Conservation (phyloP, 2,797 vertebrate genomes). For the Hyperoplus lanceolatus region DNA sequence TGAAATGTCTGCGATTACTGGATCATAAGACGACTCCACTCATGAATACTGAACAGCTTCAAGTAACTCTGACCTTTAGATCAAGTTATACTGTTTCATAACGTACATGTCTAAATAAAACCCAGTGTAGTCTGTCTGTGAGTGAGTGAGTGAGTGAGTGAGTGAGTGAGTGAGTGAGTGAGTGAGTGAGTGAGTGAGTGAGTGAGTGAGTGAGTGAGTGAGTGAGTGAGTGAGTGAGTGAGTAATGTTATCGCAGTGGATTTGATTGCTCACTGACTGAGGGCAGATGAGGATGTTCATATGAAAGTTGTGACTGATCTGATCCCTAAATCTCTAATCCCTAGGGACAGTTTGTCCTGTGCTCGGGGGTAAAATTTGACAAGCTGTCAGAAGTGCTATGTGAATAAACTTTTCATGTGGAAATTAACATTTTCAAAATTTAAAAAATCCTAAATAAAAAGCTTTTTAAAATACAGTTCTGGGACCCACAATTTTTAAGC, state of each 20-base stretch:
- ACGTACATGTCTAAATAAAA: background rate
- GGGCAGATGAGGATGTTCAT: slow-evolving; percentile 46
- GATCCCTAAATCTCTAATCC: slow-evolving; percentile 71
- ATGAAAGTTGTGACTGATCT: slow-evolving; percentile 63
- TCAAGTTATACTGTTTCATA: background rate
- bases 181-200: background rate
- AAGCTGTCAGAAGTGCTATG: background rate
- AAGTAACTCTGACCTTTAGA: no score
- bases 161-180: background rate
- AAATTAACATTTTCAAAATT: background rate
- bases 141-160: background rate
- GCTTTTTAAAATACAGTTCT: background rate
- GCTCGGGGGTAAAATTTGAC: slow-evolving; percentile 42
- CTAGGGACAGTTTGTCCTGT: slow-evolving; percentile 54
- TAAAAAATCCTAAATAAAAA: background rate
- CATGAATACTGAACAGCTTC: no score
- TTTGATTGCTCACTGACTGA: slow-evolving; percentile 14
- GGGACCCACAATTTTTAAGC: background rate
- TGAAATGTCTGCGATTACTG: background rate
- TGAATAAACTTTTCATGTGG: background rate
- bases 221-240: background rate
- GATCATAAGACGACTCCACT: background rate
- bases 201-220: background rate
- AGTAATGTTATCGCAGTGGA: background rate
- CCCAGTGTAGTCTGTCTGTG: background rate